Base-by-base conservation (phyloP, 1,140 invertebrate species). In the Globodera rostochiensis region DNA sequence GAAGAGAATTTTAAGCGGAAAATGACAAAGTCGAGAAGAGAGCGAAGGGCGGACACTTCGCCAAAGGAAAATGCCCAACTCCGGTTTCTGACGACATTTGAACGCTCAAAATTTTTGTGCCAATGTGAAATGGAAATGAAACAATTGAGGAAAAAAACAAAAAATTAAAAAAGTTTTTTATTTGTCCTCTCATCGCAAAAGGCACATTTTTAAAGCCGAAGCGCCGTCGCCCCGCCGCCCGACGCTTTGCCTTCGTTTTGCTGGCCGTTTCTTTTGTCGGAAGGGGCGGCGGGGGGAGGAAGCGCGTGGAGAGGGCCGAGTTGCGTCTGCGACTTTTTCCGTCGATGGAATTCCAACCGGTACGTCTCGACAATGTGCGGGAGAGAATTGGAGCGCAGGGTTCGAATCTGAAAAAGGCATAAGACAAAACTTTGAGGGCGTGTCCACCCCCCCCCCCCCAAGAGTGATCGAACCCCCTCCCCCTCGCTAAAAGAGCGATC, bases 321-420 rank as follows among this genome's bases (percentile, higher is more conserved):
- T 60, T 76, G 45, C 45, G 64, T 25, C 49, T 78, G 77, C 21
- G 64, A 69, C 25, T 78, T 78, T 49, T 78, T 81, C 19, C 71
- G 73, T 49, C 74, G 57, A 67, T 80, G 79, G 75, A 87, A 82
- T 74, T 87, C 85, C 13, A 86, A 57, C 13, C 70, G 78, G 66
- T 85, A 85, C 11, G 84, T 79, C 79, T 86, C 86, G 11, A 86
- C 78, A n/a, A 88, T 71, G 45, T 86, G 86, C 7, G 86, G 87
- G 67, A 86, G 66, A 6, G 86, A 86, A 79, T 85, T 86, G 13
- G 86, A 88, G 47, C 86, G 80, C 15, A 86, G 69, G 8, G 79
- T 80, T 77, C 87, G 88, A 69, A 86, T 87, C 84, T 85, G 57
- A 67, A 67, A 64, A n/a, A 82, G 49, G 49, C 7, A 53, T 9